Evolutionary conservation across 2,797 vertebrate genomes (phyloP).

Genomic region (Serranus cabrilla): DNA sequence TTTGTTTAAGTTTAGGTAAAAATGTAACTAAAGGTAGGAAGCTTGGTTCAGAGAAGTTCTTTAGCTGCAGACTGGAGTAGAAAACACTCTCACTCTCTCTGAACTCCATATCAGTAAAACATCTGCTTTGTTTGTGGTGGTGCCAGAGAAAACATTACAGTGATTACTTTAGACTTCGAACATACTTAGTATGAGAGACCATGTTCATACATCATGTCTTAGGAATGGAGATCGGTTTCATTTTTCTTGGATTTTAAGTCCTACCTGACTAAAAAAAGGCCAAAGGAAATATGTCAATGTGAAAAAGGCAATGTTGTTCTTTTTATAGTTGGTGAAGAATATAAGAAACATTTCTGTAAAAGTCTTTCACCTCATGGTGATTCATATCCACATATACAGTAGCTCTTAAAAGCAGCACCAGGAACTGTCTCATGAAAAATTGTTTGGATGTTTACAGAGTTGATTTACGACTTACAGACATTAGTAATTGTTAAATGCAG

Average conservation of each 20-base stretch:
- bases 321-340: background rate
- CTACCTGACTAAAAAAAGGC: slow-evolving; percentile 15
- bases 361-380: background rate
- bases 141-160: slow-evolving; percentile 53
- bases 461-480: slow-evolving; percentile 40
- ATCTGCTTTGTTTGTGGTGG: slow-evolving; percentile 43
- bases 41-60: slow-evolving; percentile 14
- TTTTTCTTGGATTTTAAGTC: slow-evolving; percentile 27
- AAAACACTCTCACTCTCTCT: background rate
- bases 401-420: slow-evolving; percentile 20
- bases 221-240: slow-evolving; percentile 52
- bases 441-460: slow-evolving; percentile 6
- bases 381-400: background rate
- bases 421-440: slow-evolving; percentile 4
- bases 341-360: background rate
- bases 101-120: slow-evolving; percentile 52
- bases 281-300: background rate
- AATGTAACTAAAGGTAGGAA: background rate
- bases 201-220: slow-evolving; percentile 44
- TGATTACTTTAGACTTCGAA: slow-evolving; percentile 51
- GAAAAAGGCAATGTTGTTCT: background rate
- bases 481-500: slow-evolving; percentile 37
- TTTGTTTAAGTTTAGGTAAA: background rate
- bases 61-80: background rate
- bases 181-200: slow-evolving; percentile 24